phyloP scores from a whole-genome alignment of 2,113 vertebrate species.

The Rhombomys opimus region DNA sequence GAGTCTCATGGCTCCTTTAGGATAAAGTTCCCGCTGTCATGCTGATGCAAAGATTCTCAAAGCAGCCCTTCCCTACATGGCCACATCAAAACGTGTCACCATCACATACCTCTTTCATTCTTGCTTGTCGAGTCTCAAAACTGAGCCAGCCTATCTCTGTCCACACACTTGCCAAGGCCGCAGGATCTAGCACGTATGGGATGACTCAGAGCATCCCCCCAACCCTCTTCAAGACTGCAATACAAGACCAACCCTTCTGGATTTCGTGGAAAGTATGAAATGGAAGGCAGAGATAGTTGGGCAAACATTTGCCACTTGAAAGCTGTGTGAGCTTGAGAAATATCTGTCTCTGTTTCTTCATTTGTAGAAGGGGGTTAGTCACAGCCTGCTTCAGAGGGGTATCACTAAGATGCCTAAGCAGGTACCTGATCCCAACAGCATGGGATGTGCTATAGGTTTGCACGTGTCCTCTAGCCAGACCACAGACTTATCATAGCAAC shows the following conservation, averaged over 20 bases:
- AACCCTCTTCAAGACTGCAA: not conserved
- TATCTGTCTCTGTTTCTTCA: not conserved
- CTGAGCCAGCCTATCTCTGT: not conserved
- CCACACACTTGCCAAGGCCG: not conserved
- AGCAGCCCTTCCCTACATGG: not conserved
- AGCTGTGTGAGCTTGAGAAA: not conserved
- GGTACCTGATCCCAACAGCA: not conserved
- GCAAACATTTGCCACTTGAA: not conserved
- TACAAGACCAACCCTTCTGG: not conserved
- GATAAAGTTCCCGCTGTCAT: not conserved
- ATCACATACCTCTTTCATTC: not conserved
- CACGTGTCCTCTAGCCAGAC: not conserved
- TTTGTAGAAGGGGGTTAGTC: not conserved
- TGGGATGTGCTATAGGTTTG: not conserved
- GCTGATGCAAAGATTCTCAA: not conserved
- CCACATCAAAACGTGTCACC: not conserved
- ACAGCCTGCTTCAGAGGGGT: not conserved
- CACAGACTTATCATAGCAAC: not conserved
- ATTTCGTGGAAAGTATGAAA: not conserved
- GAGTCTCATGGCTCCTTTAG: not conserved
- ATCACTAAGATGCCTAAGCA: not conserved
- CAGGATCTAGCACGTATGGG: not conserved
- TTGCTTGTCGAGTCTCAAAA: not conserved
- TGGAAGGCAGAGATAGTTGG: not conserved
- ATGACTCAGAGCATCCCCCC: not conserved